Evolutionary conservation across 2,888 invertebrate genomes (phyloP), one percentile per base, ranked within the genome.

Genomic region (Sinopyrophorus schimmeli): DNA sequence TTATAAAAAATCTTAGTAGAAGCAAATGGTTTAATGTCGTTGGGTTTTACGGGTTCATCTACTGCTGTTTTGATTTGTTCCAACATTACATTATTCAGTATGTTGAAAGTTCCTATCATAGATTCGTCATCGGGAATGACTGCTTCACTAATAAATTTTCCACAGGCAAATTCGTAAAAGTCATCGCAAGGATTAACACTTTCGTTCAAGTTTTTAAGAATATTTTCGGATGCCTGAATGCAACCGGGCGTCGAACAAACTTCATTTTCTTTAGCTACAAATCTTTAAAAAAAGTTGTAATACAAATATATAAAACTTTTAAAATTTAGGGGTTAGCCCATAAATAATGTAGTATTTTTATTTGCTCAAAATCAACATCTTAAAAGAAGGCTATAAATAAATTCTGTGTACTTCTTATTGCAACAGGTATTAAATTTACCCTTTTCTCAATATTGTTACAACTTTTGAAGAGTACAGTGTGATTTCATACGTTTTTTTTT

Each of bases 91-190:
- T 76, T 75, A 18, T 69, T 69, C 40, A 75, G 73, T 9, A 70
- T 60, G 1, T 73, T 71, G 59, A 76, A 74, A 2, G 72, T 71
- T 54, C 71, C 72, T 1, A 76, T 69, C 9, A 70, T 80, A 0
- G 84, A 82, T 72, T 87, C 86, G 68, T 88, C 87, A 50, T 88
- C 87, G 1, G 87, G 86, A 40, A 88, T 87, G 23, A 78, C 74
- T 0, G 82, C 83, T 37, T 76, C 77, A 62, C 80, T 79, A 15
- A 85, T 71, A 71, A 89, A 90, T 2, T 80, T 79, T 1, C 87
- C 87, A 61, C 88, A 88, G 1, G 86, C 80, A 65, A 84, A 87
- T 59, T 81, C 75, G 69, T 87, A 88, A 71, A 88, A 88, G 65
- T 88, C 85, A 58, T 87, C 84, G 63, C 88, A 88, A 0, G 88